Percentiles rank a stretch among this genome's conserved stretches.
phyloP scores from a whole-genome alignment of 2,797 vertebrate genomes.

The Intellagama lesueurii region DNA sequence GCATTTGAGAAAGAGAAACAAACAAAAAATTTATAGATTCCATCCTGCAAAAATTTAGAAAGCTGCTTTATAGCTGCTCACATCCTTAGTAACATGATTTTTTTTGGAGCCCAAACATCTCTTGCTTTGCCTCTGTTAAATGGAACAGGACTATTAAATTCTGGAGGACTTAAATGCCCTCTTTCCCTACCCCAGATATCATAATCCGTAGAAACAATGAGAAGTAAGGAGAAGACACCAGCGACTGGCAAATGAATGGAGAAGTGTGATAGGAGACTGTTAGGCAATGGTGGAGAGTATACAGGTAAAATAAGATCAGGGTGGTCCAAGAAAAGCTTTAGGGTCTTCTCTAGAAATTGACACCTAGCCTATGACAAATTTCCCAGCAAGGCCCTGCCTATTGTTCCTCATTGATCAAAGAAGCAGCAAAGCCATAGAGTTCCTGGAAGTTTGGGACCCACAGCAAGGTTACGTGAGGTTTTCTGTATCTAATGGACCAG shows the following conservation, averaged over 20 bases:
- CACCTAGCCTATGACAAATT: not conserved
- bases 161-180: too few relatives aligned
- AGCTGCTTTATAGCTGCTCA: not conserved
- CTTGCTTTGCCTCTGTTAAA: not conserved
- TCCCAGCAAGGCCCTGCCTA: rapidly evolving
- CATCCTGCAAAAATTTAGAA: too few relatives aligned
- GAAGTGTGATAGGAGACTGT: not conserved
- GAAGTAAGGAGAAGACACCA: not conserved
- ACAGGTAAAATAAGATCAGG: conserved; percentile 8
- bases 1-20: too few relatives aligned
- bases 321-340: conserved; percentile 35
- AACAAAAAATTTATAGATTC: too few relatives aligned
- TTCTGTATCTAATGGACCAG: conserved; percentile 24
- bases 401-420: conserved; percentile 46
- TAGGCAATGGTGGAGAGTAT: too few relatives aligned
- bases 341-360: conserved; percentile 12
- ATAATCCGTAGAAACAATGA: not conserved
- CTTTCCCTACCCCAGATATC: not conserved
- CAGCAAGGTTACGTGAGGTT: conserved; percentile 22
- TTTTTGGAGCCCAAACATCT: not conserved
- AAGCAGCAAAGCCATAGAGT: conserved; percentile 18
- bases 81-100: not conserved
- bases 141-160: too few relatives aligned
- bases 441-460: conserved; percentile 16
- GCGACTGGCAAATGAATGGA: not conserved